These are phyloP conservation scores for Percina caprodes DNA, from an alignment of 2,113 vertebrate species.

Conservation along the genomic window DNA sequence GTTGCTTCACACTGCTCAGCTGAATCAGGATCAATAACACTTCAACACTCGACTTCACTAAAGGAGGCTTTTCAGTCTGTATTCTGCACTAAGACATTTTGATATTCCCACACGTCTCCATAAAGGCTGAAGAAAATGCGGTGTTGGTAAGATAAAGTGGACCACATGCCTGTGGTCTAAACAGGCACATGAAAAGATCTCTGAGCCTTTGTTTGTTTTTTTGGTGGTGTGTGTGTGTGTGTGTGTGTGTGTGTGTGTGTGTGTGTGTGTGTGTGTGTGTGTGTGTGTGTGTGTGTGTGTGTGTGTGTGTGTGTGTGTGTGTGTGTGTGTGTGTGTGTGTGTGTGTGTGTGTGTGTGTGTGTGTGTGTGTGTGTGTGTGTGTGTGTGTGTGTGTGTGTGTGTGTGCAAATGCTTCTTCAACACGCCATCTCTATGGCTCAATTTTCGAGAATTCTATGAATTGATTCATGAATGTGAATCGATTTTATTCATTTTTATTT, in stretches of 20 bases:
- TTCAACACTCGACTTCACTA: neutral
- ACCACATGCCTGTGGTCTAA: conserved; percentile 12
- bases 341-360: no score
- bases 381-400: no score
- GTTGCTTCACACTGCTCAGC: neutral
- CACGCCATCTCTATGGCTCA: no score
- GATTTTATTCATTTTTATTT: no score
- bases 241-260: no score
- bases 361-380: no score
- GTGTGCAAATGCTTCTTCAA: no score
- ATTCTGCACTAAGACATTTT: neutral
- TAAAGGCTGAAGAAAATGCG: neutral
- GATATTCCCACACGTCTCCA: conserved; percentile 22
- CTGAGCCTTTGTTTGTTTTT: conserved; percentile 44
- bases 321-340: no score
- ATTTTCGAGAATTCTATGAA: no score
- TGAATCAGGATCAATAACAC: neutral
- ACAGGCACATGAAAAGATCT: conserved; percentile 47
- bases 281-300: neutral
- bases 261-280: conserved; percentile 1
- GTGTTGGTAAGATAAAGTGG: neutral
- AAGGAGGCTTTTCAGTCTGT: neutral
- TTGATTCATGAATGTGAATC: no score
- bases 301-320: no score
- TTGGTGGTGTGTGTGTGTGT: no score